phyloP scores from a whole-genome alignment of 2,113 vertebrate genomes.

The Leucosticte australis region DNA sequence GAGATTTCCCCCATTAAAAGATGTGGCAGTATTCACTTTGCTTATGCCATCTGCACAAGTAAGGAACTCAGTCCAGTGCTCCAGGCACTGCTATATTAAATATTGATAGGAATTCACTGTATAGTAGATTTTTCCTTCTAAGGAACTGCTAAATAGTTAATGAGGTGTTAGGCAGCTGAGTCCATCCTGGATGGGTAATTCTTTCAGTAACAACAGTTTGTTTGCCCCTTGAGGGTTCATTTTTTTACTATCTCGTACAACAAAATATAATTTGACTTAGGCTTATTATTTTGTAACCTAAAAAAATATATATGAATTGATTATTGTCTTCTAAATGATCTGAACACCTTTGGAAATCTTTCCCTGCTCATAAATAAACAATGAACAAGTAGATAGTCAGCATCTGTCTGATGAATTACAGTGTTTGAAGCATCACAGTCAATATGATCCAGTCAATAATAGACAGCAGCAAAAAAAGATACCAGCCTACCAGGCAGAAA shows the following conservation, averaged over 20 bases:
- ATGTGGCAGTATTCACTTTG: slow-evolving; percentile 48
- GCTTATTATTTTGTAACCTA: slow-evolving; percentile 59
- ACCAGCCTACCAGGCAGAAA: not conserved
- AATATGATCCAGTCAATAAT: slow-evolving; percentile 37
- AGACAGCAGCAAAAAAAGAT: slow-evolving; percentile 1
- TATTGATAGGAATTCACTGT: slow-evolving; percentile 75
- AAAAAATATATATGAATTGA: slow-evolving; percentile 36
- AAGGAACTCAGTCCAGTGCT: slow-evolving; percentile 68
- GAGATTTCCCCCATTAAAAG: slow-evolving; percentile 37
- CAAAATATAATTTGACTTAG: slow-evolving; percentile 49
- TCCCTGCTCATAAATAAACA: slow-evolving; percentile 61
- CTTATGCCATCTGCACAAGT: slow-evolving; percentile 57
- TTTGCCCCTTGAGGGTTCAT: slow-evolving; percentile 54
- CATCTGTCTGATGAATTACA: slow-evolving; percentile 45
- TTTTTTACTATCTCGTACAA: slow-evolving; percentile 14
- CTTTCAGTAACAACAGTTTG: slow-evolving; percentile 68
- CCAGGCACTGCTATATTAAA: slow-evolving; percentile 74
- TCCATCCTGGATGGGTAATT: slow-evolving; percentile 72
- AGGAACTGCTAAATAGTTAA: slow-evolving; percentile 81
- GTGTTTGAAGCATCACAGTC: slow-evolving; percentile 22
- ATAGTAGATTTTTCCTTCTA: slow-evolving; percentile 74
- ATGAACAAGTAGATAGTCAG: slow-evolving; percentile 46
- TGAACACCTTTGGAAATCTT: slow-evolving; percentile 56
- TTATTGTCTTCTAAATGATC: slow-evolving; percentile 47
- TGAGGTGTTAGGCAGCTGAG: slow-evolving; percentile 67